A percentile compares a stretch with the other conserved stretches of the same genome.
Evolutionary conservation across 2,797 vertebrate genomes (phyloP).

Genomic region (Argyrosomus regius): DNA sequence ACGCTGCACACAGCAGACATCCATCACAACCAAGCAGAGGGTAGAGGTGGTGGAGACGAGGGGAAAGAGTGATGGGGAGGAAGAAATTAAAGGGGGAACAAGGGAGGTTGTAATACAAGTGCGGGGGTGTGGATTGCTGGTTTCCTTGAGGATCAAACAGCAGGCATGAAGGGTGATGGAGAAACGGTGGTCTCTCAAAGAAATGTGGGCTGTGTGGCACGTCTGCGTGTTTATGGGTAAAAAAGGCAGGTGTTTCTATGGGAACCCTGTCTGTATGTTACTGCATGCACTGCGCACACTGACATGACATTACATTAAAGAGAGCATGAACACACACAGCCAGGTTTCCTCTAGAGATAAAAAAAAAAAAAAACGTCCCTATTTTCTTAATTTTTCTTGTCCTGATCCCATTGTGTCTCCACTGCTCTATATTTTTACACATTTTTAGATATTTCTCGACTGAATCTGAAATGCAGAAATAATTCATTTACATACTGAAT

Average conservation of each 20-base stretch:
- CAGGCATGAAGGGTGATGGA: conserved; percentile 37
- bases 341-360: conserved; percentile 43
- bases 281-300: conserved; percentile 19
- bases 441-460: conserved; percentile 45
- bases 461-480: conserved; percentile 63
- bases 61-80: conserved; percentile 30
- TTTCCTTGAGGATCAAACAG: conserved; percentile 68
- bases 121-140: conserved; percentile 51
- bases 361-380: conserved; percentile 1
- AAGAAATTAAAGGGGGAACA: conserved; percentile 63
- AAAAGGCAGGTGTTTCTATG: conserved; percentile 56
- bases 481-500: conserved; percentile 71
- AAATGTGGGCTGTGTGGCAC: conserved; percentile 36
- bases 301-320: conserved; percentile 49
- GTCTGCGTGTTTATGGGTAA: conserved; percentile 34
- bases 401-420: conserved; percentile 17
- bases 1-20: conserved; percentile 49
- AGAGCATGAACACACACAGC: conserved; percentile 22
- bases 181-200: conserved; percentile 63
- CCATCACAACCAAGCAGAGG: conserved; percentile 62
- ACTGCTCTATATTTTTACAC: conserved; percentile 34
- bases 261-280: conserved; percentile 41
- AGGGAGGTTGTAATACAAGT: conserved; percentile 58
- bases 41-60: conserved; percentile 34
- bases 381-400: conserved; percentile 37